Evolutionary conservation across 2,113 vertebrate genomes (phyloP).

Genomic region (Channa maculata): DNA sequence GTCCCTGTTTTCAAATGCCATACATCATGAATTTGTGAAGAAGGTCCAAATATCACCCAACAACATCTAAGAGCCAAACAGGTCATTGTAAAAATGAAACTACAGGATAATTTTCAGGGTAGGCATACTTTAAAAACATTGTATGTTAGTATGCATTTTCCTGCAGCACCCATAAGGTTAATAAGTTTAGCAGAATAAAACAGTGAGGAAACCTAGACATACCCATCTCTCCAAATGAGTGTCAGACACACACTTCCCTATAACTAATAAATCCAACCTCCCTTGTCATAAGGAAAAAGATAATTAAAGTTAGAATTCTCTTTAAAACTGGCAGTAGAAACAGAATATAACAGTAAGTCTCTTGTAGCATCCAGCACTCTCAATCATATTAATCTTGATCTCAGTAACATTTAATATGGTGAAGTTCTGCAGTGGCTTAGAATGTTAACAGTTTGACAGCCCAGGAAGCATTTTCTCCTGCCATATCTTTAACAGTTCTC

Average conservation of each 20-base stretch:
- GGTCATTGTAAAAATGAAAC: slow-evolving; percentile 26
- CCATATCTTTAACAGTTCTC: not conserved
- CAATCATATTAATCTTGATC: slow-evolving; percentile 33
- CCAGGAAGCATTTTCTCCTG: not conserved
- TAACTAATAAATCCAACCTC: slow-evolving; percentile 21
- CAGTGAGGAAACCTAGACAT: not conserved
- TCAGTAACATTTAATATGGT: slow-evolving; percentile 23
- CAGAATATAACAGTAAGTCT: slow-evolving; percentile 15
- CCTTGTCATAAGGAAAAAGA: slow-evolving; percentile 29
- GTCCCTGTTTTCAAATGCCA: too few relatives aligned
- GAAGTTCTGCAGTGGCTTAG: slow-evolving; percentile 2
- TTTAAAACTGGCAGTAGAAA: slow-evolving; percentile 21
- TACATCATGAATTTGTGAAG: too few relatives aligned
- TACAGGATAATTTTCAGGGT: not conserved
- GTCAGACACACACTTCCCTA: not conserved
- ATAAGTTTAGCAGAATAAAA: not conserved
- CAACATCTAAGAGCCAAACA: not conserved
- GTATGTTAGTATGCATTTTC: not conserved
- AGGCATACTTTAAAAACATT: not conserved
- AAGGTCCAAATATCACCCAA: too few relatives aligned
- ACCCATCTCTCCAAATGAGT: not conserved
- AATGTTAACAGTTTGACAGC: slow-evolving; percentile 25
- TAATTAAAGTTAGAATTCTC: slow-evolving; percentile 17
- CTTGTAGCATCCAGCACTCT: slow-evolving; percentile 7
- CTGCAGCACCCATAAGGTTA: not conserved